Conservation (phyloP, 2,797 vertebrate genomes). For the Phoeniculus purpureus region DNA sequence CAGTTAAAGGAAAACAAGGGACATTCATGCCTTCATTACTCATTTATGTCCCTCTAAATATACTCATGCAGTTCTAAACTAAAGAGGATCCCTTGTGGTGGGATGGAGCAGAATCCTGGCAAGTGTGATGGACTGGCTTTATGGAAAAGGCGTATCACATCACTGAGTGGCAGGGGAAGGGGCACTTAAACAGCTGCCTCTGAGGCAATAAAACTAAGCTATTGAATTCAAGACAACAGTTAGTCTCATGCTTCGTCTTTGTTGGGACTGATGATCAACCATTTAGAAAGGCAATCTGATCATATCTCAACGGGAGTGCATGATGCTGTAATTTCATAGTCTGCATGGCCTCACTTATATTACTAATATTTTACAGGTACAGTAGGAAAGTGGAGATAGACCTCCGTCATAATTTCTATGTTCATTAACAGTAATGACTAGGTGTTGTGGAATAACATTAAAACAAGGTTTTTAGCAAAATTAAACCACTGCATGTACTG, state of each 20-base stretch:
- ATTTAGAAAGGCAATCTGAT: constrained; percentile 65
- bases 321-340: constrained; percentile 53
- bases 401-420: constrained; percentile 41
- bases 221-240: constrained; percentile 49
- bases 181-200: constrained; percentile 58
- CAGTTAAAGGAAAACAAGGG: neutral
- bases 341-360: constrained; percentile 60
- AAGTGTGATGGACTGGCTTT: neutral
- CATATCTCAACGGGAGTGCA: constrained; percentile 2
- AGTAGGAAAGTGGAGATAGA: constrained; percentile 54
- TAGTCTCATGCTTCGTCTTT: constrained; percentile 62
- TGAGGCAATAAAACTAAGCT: constrained; percentile 61
- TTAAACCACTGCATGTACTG: neutral
- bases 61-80: neutral
- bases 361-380: constrained; percentile 50
- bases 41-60: neutral
- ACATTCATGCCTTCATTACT: neutral
- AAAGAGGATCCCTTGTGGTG: neutral
- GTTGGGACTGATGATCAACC: constrained; percentile 66
- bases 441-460: constrained; percentile 20
- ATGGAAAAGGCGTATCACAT: neutral
- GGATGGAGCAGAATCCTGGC: neutral
- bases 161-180: constrained; percentile 29
- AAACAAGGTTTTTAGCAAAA: constrained; percentile 1
- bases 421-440: constrained; percentile 37